Percentiles rank a stretch among this genome's conserved stretches.
Conservation (phyloP, 2,113 vertebrate species). For the Sapayoa aenigma region DNA sequence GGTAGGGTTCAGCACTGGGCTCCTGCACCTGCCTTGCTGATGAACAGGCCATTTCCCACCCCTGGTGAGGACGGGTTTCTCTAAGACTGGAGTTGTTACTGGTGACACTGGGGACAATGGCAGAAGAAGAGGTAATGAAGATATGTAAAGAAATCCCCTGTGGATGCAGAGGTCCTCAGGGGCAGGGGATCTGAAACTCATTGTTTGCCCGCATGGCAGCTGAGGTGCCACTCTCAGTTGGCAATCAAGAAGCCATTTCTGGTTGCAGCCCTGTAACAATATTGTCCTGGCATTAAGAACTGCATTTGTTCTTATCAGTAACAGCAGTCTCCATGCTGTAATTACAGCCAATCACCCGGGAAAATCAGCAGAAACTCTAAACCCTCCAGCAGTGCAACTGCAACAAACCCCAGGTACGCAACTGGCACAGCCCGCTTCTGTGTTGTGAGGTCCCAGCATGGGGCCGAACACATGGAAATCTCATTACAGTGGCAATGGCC, state of each 20-base stretch:
- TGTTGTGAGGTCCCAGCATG: not conserved
- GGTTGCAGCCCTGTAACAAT: not conserved
- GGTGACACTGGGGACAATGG: fast-evolving
- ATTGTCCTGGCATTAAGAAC: not conserved
- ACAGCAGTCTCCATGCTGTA: not conserved
- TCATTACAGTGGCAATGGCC: fast-evolving
- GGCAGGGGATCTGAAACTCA: not conserved
- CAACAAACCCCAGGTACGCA: not conserved
- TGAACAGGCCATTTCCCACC: not conserved
- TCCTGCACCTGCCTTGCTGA: not conserved
- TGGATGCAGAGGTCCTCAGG: not conserved
- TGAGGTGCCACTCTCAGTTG: fast-evolving
- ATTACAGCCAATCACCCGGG: not conserved
- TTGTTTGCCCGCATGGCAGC: fast-evolving
- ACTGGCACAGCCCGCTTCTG: fast-evolving
- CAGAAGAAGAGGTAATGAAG: not conserved
- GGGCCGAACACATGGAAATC: fast-evolving
- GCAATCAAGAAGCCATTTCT: fast-evolving
- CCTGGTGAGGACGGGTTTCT: not conserved
- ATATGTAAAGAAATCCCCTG: not conserved
- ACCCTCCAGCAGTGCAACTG: fast-evolving
- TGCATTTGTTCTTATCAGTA: not conserved
- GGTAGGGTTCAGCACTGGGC: not conserved
- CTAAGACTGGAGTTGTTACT: too few species aligned
- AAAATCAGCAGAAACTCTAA: not conserved